Evolutionary conservation across 2,113 vertebrate genomes (phyloP).

Genomic region (Okapia johnstoni): DNA sequence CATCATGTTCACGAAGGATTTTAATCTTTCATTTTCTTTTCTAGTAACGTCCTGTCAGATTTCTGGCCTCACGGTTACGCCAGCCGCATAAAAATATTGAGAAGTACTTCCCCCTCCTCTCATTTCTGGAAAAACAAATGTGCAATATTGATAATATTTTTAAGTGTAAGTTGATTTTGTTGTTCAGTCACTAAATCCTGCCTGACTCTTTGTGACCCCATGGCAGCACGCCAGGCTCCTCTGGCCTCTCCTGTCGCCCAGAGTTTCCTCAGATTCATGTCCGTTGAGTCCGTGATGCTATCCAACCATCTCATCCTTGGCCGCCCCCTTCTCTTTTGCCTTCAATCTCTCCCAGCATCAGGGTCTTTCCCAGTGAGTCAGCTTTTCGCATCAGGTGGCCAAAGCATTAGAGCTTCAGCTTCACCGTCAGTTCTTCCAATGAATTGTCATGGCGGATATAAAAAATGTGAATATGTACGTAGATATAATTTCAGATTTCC

Average conservation of each 20-base stretch:
- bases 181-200: not conserved
- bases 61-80: not conserved
- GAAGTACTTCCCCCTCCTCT: not conserved
- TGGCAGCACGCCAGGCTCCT: not conserved
- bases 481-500: not conserved
- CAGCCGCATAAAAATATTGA: not conserved
- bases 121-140: not conserved
- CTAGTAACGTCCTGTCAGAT: fast-evolving
- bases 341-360: not conserved
- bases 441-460: too few species aligned
- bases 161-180: not conserved
- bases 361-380: too few species aligned
- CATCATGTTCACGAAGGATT: not conserved
- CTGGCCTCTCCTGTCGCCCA: not conserved
- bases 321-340: not conserved
- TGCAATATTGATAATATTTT: not conserved
- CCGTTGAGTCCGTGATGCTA: fast-evolving
- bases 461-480: not conserved
- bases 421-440: too few species aligned
- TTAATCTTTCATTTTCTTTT: not conserved
- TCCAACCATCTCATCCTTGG: not conserved
- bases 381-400: too few species aligned
- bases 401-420: too few species aligned
- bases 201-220: not conserved
- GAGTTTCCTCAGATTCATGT: not conserved